phyloP scores from a whole-genome alignment of 2,797 vertebrate species.

The Crypturellus tataupa region DNA sequence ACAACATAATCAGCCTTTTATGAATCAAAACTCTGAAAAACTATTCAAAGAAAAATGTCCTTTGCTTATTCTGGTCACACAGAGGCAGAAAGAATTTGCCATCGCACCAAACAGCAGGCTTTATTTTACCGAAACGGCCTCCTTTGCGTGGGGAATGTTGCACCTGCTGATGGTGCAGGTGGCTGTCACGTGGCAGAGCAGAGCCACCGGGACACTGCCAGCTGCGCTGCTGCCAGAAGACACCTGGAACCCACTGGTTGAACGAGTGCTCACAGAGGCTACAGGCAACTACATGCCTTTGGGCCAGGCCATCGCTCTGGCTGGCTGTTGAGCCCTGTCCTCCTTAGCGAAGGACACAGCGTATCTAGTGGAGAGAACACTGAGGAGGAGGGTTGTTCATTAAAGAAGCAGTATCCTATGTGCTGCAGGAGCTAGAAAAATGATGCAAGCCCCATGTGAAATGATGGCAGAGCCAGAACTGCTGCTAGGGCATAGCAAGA shows the following conservation, averaged over 20 bases:
- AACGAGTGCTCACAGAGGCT: not conserved
- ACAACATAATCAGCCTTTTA: not conserved
- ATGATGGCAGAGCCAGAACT: not conserved
- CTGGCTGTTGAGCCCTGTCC: not conserved
- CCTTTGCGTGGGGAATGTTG: not conserved
- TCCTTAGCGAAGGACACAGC: not conserved
- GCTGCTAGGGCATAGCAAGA: fast-evolving
- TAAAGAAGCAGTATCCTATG: not conserved
- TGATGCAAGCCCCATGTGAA: not conserved
- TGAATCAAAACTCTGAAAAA: not conserved
- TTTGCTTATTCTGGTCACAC: not conserved
- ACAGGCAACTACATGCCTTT: not conserved
- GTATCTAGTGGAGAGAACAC: not conserved
- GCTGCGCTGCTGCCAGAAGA: not conserved
- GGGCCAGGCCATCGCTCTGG: not conserved
- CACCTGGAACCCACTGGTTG: fast-evolving
- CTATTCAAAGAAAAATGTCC: not conserved
- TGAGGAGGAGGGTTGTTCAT: not conserved
- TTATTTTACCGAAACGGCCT: not conserved
- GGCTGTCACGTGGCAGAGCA: fast-evolving
- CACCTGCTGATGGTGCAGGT: not conserved
- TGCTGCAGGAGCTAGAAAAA: not conserved
- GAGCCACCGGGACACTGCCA: not conserved
- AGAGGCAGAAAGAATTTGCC: not conserved
- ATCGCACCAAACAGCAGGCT: not conserved